phyloP scores from a whole-genome alignment of 2,113 vertebrate genomes.

The Coreoperca whiteheadi region DNA sequence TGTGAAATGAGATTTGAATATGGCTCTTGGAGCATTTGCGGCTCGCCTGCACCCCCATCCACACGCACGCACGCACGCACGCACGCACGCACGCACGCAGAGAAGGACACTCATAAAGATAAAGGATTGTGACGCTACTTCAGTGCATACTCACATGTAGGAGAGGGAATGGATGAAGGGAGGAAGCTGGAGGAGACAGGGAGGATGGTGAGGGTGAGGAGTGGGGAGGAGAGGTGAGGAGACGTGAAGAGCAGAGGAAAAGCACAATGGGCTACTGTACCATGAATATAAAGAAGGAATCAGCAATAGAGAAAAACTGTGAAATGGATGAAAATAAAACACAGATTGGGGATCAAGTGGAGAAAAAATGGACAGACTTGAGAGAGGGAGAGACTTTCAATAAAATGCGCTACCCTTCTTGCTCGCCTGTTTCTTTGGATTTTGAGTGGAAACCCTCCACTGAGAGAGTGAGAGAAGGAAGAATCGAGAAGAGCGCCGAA shows the following conservation, averaged over 20 bases:
- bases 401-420: conserved; percentile 55
- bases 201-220: neutral
- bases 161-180: conserved; percentile 2
- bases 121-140: conserved; percentile 57
- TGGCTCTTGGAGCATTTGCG: conserved; percentile 66
- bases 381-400: conserved; percentile 30
- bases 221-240: conserved; percentile 6
- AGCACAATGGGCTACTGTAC: neutral
- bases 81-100: neutral
- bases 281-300: conserved; percentile 54
- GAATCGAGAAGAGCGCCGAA: conserved; percentile 6
- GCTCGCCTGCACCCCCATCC: conserved; percentile 12
- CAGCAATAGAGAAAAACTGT: conserved; percentile 24
- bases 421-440: conserved; percentile 47
- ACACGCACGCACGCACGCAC: neutral
- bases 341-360: conserved; percentile 51
- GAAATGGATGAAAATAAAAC: conserved; percentile 56
- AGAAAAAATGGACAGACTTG: conserved; percentile 27
- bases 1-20: conserved; percentile 82
- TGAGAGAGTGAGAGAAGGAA: conserved; percentile 9
- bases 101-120: conserved; percentile 57
- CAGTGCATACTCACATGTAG: conserved; percentile 46
- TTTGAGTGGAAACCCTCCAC: conserved; percentile 48
- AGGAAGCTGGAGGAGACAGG: conserved; percentile 28
- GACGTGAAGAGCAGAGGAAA: conserved; percentile 8